These are phyloP conservation scores for Rhagoletis zephyria DNA, from an alignment of 1,140 invertebrate genomes.

Conservation along the genomic window DNA sequence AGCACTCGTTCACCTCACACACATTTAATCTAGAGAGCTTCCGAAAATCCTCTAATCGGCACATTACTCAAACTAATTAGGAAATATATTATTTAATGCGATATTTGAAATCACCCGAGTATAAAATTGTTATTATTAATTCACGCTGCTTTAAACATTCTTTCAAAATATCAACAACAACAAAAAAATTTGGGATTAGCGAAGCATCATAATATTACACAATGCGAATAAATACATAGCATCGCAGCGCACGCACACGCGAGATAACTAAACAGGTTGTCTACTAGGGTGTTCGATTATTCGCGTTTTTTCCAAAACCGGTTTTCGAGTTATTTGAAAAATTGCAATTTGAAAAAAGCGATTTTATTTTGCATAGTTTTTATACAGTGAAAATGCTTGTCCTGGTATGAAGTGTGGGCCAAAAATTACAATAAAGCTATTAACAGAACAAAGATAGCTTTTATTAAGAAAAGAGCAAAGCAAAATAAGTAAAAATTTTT, in stretches of 20 bases:
- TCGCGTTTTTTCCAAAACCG: too few species aligned
- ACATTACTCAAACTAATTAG: constrained; percentile 23
- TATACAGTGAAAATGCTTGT: too few species aligned
- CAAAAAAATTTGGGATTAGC: too few species aligned
- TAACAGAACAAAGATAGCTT: too few species aligned
- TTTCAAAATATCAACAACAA: background rate
- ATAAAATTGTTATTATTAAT: constrained; percentile 36
- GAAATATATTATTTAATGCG: constrained; percentile 15
- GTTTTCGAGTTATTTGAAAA: too few species aligned
- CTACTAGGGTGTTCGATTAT: too few species aligned
- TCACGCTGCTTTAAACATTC: background rate
- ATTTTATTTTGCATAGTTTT: too few species aligned
- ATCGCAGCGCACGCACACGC: background rate
- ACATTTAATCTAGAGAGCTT: background rate
- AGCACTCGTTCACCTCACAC: background rate
- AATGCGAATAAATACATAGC: background rate
- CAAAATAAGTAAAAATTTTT: too few species aligned
- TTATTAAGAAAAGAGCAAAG: too few species aligned
- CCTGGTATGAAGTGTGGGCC: too few species aligned
- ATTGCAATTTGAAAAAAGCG: too few species aligned
- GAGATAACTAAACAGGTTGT: background rate
- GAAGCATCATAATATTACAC: background rate
- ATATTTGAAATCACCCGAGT: constrained; percentile 3
- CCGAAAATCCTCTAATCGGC: constrained; percentile 5
- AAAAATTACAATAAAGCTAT: too few species aligned